phyloP scores from a whole-genome alignment of 1,140 invertebrate genomes.

The Adelges cooleyi region DNA sequence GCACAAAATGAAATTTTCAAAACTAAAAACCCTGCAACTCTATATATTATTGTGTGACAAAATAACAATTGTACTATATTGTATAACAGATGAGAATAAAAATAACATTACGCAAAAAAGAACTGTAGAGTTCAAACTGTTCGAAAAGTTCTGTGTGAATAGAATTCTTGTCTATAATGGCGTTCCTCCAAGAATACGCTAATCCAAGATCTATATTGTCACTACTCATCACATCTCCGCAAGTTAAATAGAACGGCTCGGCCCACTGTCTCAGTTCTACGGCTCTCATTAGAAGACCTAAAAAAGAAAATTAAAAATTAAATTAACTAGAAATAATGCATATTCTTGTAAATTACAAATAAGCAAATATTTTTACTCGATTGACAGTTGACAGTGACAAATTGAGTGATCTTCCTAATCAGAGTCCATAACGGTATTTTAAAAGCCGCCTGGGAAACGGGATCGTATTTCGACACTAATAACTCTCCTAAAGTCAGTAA shows the following conservation, averaged over 20 bases:
- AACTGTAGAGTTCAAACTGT: conserved; percentile 13
- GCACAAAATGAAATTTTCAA: too few species aligned
- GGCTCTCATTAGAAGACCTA: conserved; percentile 15
- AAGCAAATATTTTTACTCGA: conserved; percentile 5
- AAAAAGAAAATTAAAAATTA: neutral
- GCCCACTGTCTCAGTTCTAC: conserved; percentile 20
- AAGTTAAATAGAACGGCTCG: conserved; percentile 22
- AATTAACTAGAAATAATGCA: neutral
- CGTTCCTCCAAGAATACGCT: conserved; percentile 24
- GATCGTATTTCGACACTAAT: conserved; percentile 14
- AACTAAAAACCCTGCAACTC: too few species aligned
- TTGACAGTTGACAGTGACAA: conserved; percentile 14
- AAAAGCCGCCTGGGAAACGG: conserved; percentile 1
- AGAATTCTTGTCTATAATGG: conserved; percentile 19
- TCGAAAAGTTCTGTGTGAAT: conserved; percentile 16
- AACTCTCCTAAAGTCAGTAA: conserved; percentile 15
- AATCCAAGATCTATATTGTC: conserved; percentile 20
- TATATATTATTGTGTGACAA: too few species aligned
- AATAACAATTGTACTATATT: too few species aligned
- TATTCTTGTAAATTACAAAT: neutral
- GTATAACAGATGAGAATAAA: neutral
- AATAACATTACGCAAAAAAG: conserved; percentile 17
- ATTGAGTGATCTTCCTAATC: conserved; percentile 10
- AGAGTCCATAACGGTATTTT: conserved; percentile 15
- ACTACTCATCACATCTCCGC: conserved; percentile 6